Evolutionary conservation across 1,140 invertebrate species (phyloP), one percentile per base, ranked within the genome.

Genomic region (Pogonus chalceus): DNA sequence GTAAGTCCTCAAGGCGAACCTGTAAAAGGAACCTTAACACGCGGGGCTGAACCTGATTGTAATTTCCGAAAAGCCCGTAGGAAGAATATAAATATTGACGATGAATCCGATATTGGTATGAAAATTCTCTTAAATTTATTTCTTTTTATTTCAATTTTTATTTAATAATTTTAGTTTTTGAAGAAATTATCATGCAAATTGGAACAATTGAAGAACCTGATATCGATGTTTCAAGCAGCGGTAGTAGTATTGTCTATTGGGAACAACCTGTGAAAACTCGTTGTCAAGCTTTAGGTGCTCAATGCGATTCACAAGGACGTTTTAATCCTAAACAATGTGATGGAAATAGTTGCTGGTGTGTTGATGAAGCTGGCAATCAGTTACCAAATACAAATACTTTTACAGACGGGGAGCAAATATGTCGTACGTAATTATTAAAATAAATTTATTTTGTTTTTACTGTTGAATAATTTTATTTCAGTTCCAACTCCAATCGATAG

Each of bases 351-450:
- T 92, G 88, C 66, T 91, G 88, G 88, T 92, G 88, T 67, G 88
- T 90, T 2, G 88, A 92, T 67, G 86, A 87, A 55, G 86, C 87
- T 1, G 88, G 88, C 9, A 88, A 89, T 69, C 83, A 87, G 58
- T 65, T 87, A 1, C 73, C 79, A 56, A 71, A 79, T 20, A 76
- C 78, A 1, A 72, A 80, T 60, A 75, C 81, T 24, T 83, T 90
- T 68, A 69, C 76, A 52, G 80, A 74, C 65, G 82, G 79, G 39
- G 72, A 77, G 26, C 75, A 71, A 51, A 71, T 74, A 31, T 84
- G 82, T 63, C 63, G 80, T 82, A 69, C 76, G 78, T 77, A 51
- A 23, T 50, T n/a, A n/a, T n/a, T n/a, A n/a, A 23, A 23, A 21
- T 52, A 55, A 54, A 20, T 57, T 53, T 58, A n/a, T 1, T 24